Conservation (phyloP, 2,797 vertebrate genomes). For the Meriones psammophilus region DNA sequence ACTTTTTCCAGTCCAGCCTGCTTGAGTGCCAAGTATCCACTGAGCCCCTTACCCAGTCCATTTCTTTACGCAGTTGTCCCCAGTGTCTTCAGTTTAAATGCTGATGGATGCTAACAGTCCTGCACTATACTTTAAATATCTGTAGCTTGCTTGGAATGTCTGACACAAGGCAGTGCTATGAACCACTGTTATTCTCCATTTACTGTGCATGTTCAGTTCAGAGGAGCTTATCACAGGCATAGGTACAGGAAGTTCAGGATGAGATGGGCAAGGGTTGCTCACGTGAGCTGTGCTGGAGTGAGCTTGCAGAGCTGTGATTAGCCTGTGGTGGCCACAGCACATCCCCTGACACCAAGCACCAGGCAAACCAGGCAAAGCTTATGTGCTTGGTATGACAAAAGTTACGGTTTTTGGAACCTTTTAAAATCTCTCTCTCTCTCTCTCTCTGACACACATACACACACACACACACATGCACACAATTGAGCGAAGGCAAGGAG, state of each 20-base stretch:
- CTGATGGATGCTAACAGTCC: background rate
- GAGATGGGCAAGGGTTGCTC: background rate
- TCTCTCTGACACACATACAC: background rate
- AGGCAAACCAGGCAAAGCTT: background rate
- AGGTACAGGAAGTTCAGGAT: no score
- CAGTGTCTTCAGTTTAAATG: background rate
- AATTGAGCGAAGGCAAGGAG: no score
- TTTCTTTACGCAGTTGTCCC: background rate
- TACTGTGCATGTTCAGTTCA: background rate
- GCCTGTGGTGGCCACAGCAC: no score
- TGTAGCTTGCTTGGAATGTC: background rate
- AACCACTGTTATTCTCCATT: no score
- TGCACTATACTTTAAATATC: background rate
- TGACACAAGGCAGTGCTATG: background rate
- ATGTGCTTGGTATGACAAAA: background rate
- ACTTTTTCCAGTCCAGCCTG: background rate
- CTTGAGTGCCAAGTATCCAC: accelerated
- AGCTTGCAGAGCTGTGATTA: no score
- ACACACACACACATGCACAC: background rate
- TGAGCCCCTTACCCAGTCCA: background rate
- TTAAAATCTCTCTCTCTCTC: background rate
- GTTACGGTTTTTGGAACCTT: background rate
- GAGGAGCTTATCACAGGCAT: no score
- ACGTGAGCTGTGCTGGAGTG: accelerated
- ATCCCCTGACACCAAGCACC: background rate